Conservation (phyloP, 2,113 vertebrate species). For the Centrocercus urophasianus region DNA sequence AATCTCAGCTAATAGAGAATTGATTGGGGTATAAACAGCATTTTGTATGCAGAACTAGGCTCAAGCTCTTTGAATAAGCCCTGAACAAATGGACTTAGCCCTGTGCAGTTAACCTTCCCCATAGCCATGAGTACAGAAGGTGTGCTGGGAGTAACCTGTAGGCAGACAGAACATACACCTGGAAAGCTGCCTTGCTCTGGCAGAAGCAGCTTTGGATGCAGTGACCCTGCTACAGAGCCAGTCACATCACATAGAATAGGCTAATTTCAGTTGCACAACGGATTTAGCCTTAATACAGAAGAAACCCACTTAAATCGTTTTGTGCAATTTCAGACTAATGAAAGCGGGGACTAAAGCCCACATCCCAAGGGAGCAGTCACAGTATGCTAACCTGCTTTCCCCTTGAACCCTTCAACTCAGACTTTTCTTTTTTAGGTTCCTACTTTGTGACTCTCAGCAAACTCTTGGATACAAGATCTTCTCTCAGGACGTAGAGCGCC, state of each 20-base stretch:
- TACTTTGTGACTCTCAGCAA: not conserved
- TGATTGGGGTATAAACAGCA: not conserved
- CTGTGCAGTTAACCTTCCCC: accelerated
- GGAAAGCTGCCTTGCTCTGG: not conserved
- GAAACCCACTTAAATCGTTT: not conserved
- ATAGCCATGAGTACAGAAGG: accelerated
- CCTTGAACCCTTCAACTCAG: not conserved
- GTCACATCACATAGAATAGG: accelerated
- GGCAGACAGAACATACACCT: not conserved
- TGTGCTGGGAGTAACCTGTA: not conserved
- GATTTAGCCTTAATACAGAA: not conserved
- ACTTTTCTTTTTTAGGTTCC: not conserved
- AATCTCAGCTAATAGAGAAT: not conserved
- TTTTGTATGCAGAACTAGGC: not conserved
- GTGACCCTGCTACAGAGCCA: accelerated
- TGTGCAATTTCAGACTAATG: not conserved
- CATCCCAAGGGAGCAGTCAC: not conserved
- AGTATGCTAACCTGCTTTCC: not conserved
- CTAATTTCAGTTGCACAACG: not conserved
- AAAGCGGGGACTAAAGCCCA: not conserved
- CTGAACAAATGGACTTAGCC: accelerated
- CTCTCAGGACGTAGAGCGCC: not conserved
- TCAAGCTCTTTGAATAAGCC: not conserved
- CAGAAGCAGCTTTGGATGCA: not conserved
- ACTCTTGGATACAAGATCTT: accelerated